Conservation (phyloP, 2,797 vertebrate species). For the Tokudaia muenninki region DNA sequence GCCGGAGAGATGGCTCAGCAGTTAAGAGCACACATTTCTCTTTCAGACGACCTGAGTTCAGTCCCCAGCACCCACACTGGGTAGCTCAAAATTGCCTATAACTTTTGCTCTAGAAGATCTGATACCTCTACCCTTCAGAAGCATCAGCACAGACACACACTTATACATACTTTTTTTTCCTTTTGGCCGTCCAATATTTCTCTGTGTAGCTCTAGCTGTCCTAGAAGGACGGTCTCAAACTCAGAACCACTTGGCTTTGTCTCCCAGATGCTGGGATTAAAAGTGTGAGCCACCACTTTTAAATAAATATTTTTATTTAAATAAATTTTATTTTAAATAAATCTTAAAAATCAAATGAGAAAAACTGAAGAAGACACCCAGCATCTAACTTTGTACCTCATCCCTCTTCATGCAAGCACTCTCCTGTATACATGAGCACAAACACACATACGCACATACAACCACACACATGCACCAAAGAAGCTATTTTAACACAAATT, state of each 20-base stretch:
- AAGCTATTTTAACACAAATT: neutral
- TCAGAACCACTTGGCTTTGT: too few relatives aligned
- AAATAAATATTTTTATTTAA: too few relatives aligned
- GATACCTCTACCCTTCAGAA: neutral
- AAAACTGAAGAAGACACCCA: neutral
- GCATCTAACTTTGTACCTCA: neutral
- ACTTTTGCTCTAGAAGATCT: neutral
- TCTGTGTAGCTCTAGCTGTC: neutral
- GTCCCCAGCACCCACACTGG: neutral
- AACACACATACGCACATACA: neutral
- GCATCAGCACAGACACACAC: neutral
- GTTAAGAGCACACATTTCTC: neutral
- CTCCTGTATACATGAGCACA: neutral
- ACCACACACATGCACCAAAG: neutral
- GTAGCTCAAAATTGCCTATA: neutral
- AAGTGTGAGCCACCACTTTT: neutral
- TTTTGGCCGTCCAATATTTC: neutral
- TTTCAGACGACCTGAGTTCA: neutral
- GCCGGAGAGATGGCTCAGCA: neutral
- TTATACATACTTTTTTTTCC: neutral
- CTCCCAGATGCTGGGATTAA: neutral
- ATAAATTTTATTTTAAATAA: neutral
- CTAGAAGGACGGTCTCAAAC: neutral
- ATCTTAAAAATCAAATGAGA: neutral
- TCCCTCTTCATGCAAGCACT: too few relatives aligned